A percentile compares a stretch with the other conserved stretches of the same genome.
Evolutionary conservation across 2,797 vertebrate genomes (phyloP).

Genomic region (Fundulus diaphanus): DNA sequence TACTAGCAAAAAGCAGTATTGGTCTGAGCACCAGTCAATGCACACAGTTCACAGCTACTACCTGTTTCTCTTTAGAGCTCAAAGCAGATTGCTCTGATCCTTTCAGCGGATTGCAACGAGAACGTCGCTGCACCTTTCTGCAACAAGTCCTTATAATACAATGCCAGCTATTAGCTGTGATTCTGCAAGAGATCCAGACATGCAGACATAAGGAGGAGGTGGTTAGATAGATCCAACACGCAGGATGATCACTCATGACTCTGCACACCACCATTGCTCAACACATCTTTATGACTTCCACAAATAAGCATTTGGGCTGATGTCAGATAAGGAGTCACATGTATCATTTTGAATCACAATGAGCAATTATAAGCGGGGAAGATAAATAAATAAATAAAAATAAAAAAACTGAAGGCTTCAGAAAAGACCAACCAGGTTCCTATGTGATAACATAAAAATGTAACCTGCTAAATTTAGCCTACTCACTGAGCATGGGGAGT

Average conservation of each 20-base stretch:
- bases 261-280: constrained; percentile 38
- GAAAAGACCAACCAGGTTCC: constrained; percentile 23
- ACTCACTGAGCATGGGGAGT: constrained; percentile 40
- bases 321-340: constrained; percentile 13
- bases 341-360: constrained; percentile 17
- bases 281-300: constrained; percentile 33
- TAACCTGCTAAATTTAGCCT: constrained; percentile 47
- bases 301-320: constrained; percentile 13
- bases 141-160: constrained; percentile 1
- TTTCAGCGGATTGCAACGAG: neutral
- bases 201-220: constrained; percentile 33
- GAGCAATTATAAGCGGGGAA: neutral
- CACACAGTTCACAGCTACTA: neutral
- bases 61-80: neutral
- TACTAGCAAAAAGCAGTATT: neutral
- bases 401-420: neutral
- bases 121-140: neutral
- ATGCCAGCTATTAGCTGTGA: neutral
- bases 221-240: constrained; percentile 22
- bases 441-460: constrained; percentile 33
- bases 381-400: neutral
- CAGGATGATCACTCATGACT: constrained; percentile 38
- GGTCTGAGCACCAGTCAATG: neutral
- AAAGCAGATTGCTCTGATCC: neutral
- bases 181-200: constrained; percentile 18